These are phyloP conservation scores for Clarias fuscus DNA, from an alignment of 2,797 vertebrate genomes.

Conservation along the genomic window DNA sequence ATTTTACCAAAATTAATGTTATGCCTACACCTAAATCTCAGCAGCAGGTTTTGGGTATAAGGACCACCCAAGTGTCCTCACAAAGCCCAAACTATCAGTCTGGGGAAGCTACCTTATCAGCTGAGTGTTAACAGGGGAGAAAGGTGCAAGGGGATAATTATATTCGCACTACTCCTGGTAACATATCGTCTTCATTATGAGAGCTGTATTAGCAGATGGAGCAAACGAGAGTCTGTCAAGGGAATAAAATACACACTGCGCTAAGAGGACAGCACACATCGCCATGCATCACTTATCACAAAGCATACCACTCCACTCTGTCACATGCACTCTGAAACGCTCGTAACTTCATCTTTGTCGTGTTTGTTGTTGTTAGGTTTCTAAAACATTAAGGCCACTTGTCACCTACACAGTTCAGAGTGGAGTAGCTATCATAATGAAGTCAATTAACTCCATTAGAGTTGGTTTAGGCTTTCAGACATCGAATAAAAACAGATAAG, in stretches of 20 bases:
- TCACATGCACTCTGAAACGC: background rate
- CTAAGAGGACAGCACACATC: background rate
- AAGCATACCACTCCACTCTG: background rate
- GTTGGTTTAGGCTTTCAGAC: slow-evolving; percentile 28
- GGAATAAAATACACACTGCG: background rate
- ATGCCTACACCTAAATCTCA: background rate
- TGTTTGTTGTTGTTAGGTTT: slow-evolving; percentile 30
- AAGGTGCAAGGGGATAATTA: background rate
- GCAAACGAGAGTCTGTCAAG: background rate
- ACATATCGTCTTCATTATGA: background rate
- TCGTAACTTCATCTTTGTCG: slow-evolving; percentile 22
- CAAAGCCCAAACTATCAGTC: background rate
- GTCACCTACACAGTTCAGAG: slow-evolving; percentile 39
- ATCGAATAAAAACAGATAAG: slow-evolving; percentile 32
- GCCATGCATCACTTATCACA: background rate
- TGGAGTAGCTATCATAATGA: slow-evolving; percentile 28
- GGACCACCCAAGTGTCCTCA: background rate
- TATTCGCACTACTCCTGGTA: background rate
- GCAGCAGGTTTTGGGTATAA: background rate
- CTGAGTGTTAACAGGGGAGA: background rate
- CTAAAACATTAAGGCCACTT: slow-evolving; percentile 31
- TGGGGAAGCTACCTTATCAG: background rate
- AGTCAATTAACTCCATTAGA: slow-evolving; percentile 34
- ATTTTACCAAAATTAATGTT: background rate
- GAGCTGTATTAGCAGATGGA: background rate